Evolutionary conservation across 1,140 invertebrate genomes (phyloP), one percentile per base, ranked within the genome.

Genomic region (Pseudomyrmex gracilis): DNA sequence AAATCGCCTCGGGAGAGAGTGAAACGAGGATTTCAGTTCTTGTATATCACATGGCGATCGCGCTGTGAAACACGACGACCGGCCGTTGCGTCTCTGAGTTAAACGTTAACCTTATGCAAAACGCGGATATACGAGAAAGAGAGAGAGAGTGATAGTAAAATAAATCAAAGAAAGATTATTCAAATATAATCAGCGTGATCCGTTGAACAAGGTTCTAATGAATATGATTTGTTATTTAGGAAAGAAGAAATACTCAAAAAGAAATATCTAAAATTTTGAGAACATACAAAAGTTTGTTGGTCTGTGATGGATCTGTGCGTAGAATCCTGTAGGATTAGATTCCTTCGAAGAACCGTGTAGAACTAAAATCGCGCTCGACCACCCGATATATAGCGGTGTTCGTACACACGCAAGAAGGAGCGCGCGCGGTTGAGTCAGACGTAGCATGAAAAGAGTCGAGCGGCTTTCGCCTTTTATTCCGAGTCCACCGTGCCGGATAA

Each of bases 381-480:
- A 85, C 80, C 84, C 78, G 61, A 51, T 85, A 74, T 66, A 57
- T 76, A 8, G 61, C 45, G 49, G 34, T 47, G 61, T 64, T 53
- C 80, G 60, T 76, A 24, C 34, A 64, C 60, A 84, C 63, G 71
- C 84, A 84, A 85, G 55, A 49, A 80, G 34, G 34, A 34, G 34
- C 34, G n/a, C 45, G 83, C 67, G 85, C 82, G 71, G 84, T 63
- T 82, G 78, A 85, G 71, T 71, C 63, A 84, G 84, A 85, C 80
- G 84, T 49, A 77, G 63, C 84, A 84, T 85, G 63, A 73, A 78
- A 84, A 84, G 85, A 84, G 73, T 64, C 85, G 85, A 85, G 74
- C 85, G 76, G 83, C 85, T 86, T 85, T 86, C 74, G 83, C 47
- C 85, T 88, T 86, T 84, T 86, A 88, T 88, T 88, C 83, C 61